Conservation (phyloP, 1,140 invertebrate species). For the Matsumurasca onukii region DNA sequence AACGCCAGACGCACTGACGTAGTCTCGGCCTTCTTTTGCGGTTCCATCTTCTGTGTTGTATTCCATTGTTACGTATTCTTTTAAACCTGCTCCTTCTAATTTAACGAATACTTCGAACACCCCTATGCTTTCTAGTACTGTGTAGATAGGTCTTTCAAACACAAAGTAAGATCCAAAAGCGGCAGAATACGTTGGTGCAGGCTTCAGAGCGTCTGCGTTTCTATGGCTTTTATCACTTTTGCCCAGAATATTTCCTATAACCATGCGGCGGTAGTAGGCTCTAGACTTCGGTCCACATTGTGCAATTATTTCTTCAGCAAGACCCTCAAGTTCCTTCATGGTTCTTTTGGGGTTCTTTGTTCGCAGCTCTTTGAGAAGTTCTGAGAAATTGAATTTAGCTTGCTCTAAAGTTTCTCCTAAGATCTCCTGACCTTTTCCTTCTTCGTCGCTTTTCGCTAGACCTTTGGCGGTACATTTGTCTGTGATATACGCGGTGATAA, state of each 20-base stretch:
- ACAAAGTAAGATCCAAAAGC: constrained; percentile 55
- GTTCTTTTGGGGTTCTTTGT: constrained; percentile 84
- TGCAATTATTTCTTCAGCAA: constrained; percentile 94
- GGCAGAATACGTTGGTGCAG: constrained; percentile 61
- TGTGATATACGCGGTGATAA: constrained; percentile 95
- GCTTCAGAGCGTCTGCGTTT: constrained; percentile 59
- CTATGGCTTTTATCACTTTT: constrained; percentile 82
- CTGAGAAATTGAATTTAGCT: constrained; percentile 91
- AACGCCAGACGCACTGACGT: constrained; percentile 82
- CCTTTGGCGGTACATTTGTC: constrained; percentile 83
- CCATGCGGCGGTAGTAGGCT: constrained; percentile 97
- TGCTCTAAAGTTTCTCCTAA: constrained; percentile 78
- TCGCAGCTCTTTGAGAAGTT: constrained; percentile 83
- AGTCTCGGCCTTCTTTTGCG: constrained; percentile 93
- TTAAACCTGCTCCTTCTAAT: constrained; percentile 78
- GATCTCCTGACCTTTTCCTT: constrained; percentile 62
- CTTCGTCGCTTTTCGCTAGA: constrained; percentile 72
- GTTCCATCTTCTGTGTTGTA: constrained; percentile 97
- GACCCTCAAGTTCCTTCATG: constrained; percentile 84
- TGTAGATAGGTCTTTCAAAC: constrained; percentile 98
- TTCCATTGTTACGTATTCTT: constrained; percentile 77
- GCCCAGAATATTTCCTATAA: constrained; percentile 94
- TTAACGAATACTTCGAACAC: constrained; percentile 88
- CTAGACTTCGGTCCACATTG: constrained; percentile 92
- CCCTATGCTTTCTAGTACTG: constrained; percentile 98